phyloP scores from a whole-genome alignment of 2,113 vertebrate genomes.

The Procavia capensis region DNA sequence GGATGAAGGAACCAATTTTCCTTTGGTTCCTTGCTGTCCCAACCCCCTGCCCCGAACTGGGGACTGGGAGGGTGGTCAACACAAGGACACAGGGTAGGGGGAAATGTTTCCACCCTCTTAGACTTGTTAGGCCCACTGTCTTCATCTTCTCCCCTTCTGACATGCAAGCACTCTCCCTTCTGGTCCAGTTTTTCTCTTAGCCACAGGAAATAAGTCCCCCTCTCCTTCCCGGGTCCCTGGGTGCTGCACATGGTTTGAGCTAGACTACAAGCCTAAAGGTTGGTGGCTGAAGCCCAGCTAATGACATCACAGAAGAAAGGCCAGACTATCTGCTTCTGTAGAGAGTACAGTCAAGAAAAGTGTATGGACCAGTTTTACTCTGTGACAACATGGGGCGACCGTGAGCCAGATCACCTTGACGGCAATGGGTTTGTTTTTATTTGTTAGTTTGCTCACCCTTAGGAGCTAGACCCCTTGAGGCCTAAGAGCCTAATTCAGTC shows the following conservation, averaged over 20 bases:
- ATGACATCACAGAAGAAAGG: background rate
- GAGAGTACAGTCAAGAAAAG: background rate
- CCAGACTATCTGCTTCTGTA: background rate
- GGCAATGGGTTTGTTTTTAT: background rate
- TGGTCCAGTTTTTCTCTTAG: background rate
- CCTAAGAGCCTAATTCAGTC: background rate
- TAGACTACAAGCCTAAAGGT: background rate
- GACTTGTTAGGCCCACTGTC: background rate
- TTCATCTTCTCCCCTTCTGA: background rate
- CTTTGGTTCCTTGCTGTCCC: background rate
- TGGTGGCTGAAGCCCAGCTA: background rate
- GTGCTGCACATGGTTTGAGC: background rate
- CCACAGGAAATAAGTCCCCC: background rate
- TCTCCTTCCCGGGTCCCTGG: background rate
- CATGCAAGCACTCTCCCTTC: background rate
- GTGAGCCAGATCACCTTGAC: background rate
- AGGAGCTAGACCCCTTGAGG: background rate
- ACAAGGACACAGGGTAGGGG: background rate
- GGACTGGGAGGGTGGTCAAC: background rate
- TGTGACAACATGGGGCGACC: background rate
- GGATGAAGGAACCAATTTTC: background rate
- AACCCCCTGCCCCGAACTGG: background rate
- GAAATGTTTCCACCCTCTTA: background rate
- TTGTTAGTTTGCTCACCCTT: background rate
- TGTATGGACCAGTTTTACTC: too few species aligned